Base-by-base conservation (phyloP, 2,797 vertebrate genomes). In the Brachyrhaphis roseni region DNA sequence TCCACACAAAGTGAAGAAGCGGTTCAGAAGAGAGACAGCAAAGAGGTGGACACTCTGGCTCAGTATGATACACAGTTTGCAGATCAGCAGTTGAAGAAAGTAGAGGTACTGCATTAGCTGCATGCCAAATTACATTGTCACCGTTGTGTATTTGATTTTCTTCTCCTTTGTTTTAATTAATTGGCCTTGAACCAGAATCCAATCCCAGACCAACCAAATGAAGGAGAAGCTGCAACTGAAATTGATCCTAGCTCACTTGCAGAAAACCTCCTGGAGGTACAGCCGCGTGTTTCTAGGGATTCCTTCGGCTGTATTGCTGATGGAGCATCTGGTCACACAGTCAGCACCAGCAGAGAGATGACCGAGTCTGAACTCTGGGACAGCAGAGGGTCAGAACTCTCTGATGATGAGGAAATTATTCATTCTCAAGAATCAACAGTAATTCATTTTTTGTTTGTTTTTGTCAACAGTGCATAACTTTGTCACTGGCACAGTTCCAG, bases 101-200 rank as follows among this genome's bases (percentile, higher is more conserved):
- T 62, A 31, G 85, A 87, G 86, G 92, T 94, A 80, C 77, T 77
- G 31, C 41, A 12, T 75, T 6, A 55, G 55, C 6, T 78, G 26
- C 0, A 79, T 16, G 72, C 34, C 0, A 6, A 2, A 47, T 79
- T 72, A 62, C 36, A 39, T 20, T 57, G 0, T 59, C 20, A 20
- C 10, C 43, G 36, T 39, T 10, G 46, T 68, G 11, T 12, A 66
- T 83, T 49, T 77, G 75, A 80, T 73, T 62, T 16, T 55, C 15
- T 16, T 12, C 31, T 51, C 2, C 41, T 51, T 47, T 75, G n/a
- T 55, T 75, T 78, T 15, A 15, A 72, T 76, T 83, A 86, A 82
- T 12, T 78, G 51, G 43, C 47, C 3, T 36, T 34, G 1, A 45
- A 82, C 34, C 64, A 75, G 49, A 84, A 53, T 49, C 13, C 36